Evolutionary conservation across 2,888 invertebrate species (phyloP), one percentile per base, ranked within the genome.

Genomic region (Heliconius ethilla): DNA sequence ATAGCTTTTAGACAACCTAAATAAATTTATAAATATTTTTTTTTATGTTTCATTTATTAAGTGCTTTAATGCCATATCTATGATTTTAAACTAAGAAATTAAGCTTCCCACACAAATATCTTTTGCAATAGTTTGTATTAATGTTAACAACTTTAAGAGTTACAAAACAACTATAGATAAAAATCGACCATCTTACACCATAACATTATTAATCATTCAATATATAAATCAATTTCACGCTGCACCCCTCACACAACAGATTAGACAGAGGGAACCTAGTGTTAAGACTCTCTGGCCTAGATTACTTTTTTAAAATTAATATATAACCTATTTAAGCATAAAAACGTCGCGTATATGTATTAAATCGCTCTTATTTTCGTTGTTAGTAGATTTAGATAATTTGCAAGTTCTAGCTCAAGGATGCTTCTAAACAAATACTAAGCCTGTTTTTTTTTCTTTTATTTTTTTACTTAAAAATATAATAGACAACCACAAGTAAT

Each of bases 341-440:
- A 25, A 76, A 18, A 75, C 45, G 51, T 40, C 45, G 62, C 67
- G n/a, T 67, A 37, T 37, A 37, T 67, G 4, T 55, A n/a, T 78
- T 75, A 69, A 75, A 76, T 75, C 66, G 66, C 51, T 65, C 40
- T 76, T n/a, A 69, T 75, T 76, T 80, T 75, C 76, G 74, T 67
- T 75, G 27, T 63, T 79, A 69, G 63, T 75, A 67, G 62, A 62
- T 29, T 69, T n/a, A 33, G 75, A 75, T 33, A 25, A 37, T 40
- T 55, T 9, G 62, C 29, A 27, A 62, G 45, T 75, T 59, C 37
- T 33, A 63, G 25, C 25, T 59, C 51, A 25, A 75, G 65, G 75
- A 40, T 72, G 55, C 11, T 6, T 76, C 63, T 45, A 6, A 3
- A 76, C 7, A 55, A 59, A 69, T 63, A 37, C 11, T 63, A 29